These are phyloP conservation scores for Vollenhovia emeryi DNA, from an alignment of 1,140 invertebrate species.

Conservation along the genomic window DNA sequence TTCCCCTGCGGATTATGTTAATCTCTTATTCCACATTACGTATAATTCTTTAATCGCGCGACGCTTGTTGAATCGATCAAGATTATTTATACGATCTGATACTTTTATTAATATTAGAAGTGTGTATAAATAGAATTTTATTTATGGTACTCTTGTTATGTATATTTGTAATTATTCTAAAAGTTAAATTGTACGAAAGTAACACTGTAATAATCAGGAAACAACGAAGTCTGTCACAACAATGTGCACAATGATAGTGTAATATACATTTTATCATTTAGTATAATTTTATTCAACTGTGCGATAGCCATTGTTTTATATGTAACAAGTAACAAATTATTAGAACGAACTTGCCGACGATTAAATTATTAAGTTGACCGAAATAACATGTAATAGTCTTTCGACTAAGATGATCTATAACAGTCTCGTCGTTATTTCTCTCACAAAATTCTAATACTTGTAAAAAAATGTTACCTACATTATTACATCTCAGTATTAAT, in stretches of 20 bases:
- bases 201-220: slow-evolving; percentile 32
- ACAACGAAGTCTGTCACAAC: slow-evolving; percentile 29
- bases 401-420: slow-evolving; percentile 14
- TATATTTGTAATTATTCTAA: slow-evolving; percentile 17
- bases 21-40: neutral
- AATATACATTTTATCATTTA: neutral
- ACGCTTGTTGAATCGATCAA: slow-evolving; percentile 22
- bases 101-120: slow-evolving; percentile 18
- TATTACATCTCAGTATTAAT: neutral
- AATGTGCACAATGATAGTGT: neutral
- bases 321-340: slow-evolving; percentile 17
- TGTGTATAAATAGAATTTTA: slow-evolving; percentile 31
- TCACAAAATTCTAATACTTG: neutral
- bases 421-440: slow-evolving; percentile 10
- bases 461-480: slow-evolving; percentile 2
- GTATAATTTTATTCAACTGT: neutral
- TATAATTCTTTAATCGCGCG: slow-evolving; percentile 1
- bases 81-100: slow-evolving; percentile 32
- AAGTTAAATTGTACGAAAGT: slow-evolving; percentile 25
- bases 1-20: neutral
- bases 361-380: slow-evolving; percentile 9
- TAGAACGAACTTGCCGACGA: neutral
- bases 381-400: too few species aligned
- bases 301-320: slow-evolving; percentile 9
- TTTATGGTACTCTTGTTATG: slow-evolving; percentile 29